A percentile compares a stretch with the other conserved stretches of the same genome.
Conservation (phyloP, 64 coral and sea anemone species). For the Pachyseris speciosa region DNA sequence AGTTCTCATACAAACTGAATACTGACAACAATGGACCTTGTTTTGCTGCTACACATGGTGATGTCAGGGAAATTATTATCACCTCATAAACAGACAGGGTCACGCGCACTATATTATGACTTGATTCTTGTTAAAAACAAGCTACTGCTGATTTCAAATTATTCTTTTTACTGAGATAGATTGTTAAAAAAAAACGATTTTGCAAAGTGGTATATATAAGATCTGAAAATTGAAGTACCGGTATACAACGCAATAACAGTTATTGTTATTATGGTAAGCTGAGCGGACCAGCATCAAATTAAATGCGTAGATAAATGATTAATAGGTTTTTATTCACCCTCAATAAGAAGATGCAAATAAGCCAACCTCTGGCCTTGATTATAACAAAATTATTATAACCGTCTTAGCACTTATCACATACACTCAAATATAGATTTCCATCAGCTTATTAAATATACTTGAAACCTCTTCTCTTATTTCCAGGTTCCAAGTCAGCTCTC, state of each 20-base stretch:
- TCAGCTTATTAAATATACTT: no score
- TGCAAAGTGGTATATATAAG: not conserved
- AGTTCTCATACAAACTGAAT: not conserved
- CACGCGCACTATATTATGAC: not conserved
- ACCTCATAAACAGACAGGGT: not conserved
- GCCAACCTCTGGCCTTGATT: no score
- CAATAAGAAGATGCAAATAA: not conserved
- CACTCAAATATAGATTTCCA: no score
- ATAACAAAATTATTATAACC: no score
- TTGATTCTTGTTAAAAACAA: not conserved
- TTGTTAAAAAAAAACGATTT: no score
- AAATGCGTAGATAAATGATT: not conserved
- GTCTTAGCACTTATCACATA: no score
- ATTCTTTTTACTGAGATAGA: no score
- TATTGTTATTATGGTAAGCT: not conserved
- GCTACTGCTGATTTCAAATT: not conserved
- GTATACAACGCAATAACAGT: no score
- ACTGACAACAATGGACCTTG: not conserved
- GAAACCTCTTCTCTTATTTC: not conserved
- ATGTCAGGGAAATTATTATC: not conserved
- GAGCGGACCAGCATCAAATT: not conserved
- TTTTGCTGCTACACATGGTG: not conserved
- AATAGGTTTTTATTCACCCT: not conserved
- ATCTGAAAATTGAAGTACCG: no score
- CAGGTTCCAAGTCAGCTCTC: conserved; percentile 38